Evolutionary conservation across 2,888 invertebrate genomes (phyloP), one percentile per base, ranked within the genome.

Genomic region (Tholera decimalis): DNA sequence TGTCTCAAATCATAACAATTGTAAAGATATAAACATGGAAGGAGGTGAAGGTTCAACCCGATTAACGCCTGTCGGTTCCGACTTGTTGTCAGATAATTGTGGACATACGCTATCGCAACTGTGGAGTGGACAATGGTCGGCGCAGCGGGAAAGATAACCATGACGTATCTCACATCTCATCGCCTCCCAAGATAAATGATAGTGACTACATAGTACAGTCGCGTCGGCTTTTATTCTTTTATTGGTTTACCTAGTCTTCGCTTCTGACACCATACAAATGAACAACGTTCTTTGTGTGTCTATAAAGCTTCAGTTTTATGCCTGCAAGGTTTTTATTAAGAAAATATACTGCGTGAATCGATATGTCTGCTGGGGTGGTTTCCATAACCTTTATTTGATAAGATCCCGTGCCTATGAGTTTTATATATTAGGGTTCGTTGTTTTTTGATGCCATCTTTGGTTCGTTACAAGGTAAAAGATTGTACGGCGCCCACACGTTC

Each of bases 221-320:
- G 68, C 74, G 69, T 77, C 80, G 73, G 77, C 78, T 72, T 77
- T 74, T 70, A 77, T 74, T 77, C 72, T 79, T 76, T 79, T 83
- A 83, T 80, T 78, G 77, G 82, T 82, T 81, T 79, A 82, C 84
- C 77, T 82, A 83, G 79, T 80, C 75, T 79, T 74, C 68, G 59
- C 76, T 76, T 81, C 85, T 89, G 91, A 91, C 89, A 85, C 79
- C 83, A 87, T 88, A 91, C 88, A 90, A 91, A 92, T 92, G 91
- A 91, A 90, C 90, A 91, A 93, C 92, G 90, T 88, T 88, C 89
- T 91, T 90, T 90, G 91, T 92, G 85, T 88, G 88, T 87, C 88
- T 82, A 83, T 88, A 87, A 85, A 61, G 81, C 83, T 88, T 86
- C 84, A 83, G 76, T 81, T 83, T 79, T 79, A 78, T 74, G 55